Percentiles rank a stretch among this genome's conserved stretches.
Evolutionary conservation across 2,888 invertebrate species (phyloP).

Genomic region (Gortyna flavago): DNA sequence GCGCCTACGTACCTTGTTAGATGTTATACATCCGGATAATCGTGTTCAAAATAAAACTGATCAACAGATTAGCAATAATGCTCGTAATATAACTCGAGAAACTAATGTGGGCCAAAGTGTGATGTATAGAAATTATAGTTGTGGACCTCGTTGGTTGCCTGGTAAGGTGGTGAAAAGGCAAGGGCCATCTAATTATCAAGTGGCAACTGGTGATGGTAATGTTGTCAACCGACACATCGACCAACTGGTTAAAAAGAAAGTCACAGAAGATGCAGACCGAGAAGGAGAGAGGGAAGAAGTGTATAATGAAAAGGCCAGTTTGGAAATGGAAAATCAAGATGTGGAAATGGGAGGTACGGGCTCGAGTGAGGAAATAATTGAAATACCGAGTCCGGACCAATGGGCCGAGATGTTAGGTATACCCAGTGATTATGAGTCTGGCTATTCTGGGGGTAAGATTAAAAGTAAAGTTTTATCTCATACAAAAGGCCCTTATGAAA

Average conservation of each 20-base stretch:
- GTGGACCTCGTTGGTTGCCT: no score
- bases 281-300: background rate
- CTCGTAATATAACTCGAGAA: no score
- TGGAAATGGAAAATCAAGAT: background rate
- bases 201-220: no score
- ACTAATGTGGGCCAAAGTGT: no score
- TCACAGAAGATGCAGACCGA: background rate
- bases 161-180: no score
- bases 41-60: no score
- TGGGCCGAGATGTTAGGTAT: conserved; percentile 2
- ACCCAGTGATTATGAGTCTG: background rate
- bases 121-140: no score
- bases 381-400: background rate
- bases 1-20: background rate
- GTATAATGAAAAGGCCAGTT: background rate
- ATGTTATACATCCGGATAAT: background rate
- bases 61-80: no score
- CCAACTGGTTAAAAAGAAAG: background rate
- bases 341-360: background rate
- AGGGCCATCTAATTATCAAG: no score
- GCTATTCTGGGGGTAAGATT: background rate
- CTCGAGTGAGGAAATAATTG: background rate
- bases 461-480: background rate
- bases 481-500: background rate
- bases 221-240: no score